A percentile compares a stretch with the other conserved stretches of the same genome.
Conservation (phyloP, 2,888 invertebrate genomes). For the Neria commutata region DNA sequence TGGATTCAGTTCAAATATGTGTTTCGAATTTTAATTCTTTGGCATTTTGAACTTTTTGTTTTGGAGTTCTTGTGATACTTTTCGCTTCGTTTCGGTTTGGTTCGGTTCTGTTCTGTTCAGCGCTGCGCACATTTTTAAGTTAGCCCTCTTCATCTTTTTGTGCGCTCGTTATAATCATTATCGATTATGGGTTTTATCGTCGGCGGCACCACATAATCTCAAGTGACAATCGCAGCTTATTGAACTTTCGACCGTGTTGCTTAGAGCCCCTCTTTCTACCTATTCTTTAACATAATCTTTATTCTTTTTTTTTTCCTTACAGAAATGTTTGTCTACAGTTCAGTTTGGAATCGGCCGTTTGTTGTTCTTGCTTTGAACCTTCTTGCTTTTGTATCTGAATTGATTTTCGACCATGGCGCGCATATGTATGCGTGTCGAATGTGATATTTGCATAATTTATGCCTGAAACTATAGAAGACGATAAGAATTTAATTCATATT, state of each 20-base stretch:
- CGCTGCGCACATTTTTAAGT: too few relatives aligned
- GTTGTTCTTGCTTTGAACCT: background rate
- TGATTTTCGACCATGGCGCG: background rate
- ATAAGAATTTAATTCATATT: background rate
- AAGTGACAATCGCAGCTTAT: background rate
- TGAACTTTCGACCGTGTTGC: background rate
- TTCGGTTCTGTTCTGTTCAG: too few relatives aligned
- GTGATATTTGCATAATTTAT: constrained; percentile 12
- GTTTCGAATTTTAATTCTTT: background rate
- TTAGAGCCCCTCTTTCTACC: too few relatives aligned
- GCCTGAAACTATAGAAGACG: background rate
- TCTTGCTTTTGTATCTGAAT: background rate
- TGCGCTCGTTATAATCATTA: too few relatives aligned
- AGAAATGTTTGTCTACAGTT: too few relatives aligned
- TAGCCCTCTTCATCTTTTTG: too few relatives aligned
- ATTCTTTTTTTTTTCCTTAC: too few relatives aligned
- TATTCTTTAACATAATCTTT: too few relatives aligned
- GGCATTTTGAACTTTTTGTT: background rate
- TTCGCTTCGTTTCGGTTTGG: too few relatives aligned
- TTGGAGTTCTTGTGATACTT: too few relatives aligned
- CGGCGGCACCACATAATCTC: background rate
- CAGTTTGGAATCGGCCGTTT: too few relatives aligned
- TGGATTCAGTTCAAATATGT: background rate
- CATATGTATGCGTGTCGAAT: constrained; percentile 2
- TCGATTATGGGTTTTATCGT: too few relatives aligned